Conservation (phyloP, 2,113 vertebrate genomes). For the Procavia capensis region DNA sequence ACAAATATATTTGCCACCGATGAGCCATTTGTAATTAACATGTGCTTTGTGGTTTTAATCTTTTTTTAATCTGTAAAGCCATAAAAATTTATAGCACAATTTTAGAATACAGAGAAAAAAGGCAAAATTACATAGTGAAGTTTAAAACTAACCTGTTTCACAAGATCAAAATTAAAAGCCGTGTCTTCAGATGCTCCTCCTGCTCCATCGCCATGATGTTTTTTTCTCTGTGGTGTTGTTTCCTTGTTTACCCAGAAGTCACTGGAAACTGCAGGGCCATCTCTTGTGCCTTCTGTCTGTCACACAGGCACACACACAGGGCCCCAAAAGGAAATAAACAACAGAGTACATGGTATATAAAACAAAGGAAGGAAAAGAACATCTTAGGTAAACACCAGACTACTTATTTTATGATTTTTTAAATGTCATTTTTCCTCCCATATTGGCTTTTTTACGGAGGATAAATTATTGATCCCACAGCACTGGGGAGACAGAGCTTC, state of each 20-base stretch:
- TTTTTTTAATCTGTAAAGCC: constrained; percentile 68
- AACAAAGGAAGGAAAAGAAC: constrained; percentile 80
- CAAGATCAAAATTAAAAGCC: constrained; percentile 24
- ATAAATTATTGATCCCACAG: constrained; percentile 87
- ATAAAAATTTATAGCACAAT: constrained; percentile 67
- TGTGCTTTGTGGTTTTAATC: constrained; percentile 73
- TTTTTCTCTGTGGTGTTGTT: constrained; percentile 51
- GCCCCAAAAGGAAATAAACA: constrained; percentile 80
- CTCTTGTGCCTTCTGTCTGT: not conserved
- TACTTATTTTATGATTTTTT: constrained; percentile 90
- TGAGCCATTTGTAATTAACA: constrained; percentile 71
- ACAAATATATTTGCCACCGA: constrained; percentile 37
- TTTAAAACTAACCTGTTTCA: constrained; percentile 66
- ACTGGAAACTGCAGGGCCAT: constrained; percentile 64
- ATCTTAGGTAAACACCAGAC: constrained; percentile 88
- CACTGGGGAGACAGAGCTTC: constrained; percentile 75
- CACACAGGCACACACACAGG: constrained; percentile 11
- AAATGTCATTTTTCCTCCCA: constrained; percentile 91
- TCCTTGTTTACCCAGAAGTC: constrained; percentile 40
- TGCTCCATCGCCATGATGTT: not conserved
- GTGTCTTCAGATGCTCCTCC: not conserved
- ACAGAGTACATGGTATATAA: constrained; percentile 73
- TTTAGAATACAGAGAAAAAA: constrained; percentile 64
- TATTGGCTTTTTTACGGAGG: constrained; percentile 89
- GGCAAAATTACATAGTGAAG: not conserved